A percentile compares a stretch with the other conserved stretches of the same genome.
These are phyloP conservation scores for Protonibea diacanthus DNA, from an alignment of 2,797 vertebrate genomes.

Conservation along the genomic window DNA sequence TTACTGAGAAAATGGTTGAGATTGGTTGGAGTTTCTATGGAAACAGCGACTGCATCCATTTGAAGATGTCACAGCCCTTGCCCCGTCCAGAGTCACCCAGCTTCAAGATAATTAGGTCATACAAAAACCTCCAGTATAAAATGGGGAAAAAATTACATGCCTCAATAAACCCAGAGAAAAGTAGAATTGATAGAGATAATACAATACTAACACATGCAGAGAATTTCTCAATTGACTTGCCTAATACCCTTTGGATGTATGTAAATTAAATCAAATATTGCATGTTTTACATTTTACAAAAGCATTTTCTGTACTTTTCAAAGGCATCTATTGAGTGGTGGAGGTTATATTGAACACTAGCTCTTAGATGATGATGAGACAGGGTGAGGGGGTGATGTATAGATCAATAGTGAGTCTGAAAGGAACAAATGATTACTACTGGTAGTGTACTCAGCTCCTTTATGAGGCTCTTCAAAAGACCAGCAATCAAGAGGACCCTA, in stretches of 20 bases:
- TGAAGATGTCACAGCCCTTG: conserved; percentile 59
- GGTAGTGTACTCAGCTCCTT: conserved; percentile 19
- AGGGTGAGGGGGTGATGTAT: conserved; percentile 21
- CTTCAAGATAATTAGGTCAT: conserved; percentile 55
- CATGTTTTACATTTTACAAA: not conserved
- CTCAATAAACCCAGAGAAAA: not conserved
- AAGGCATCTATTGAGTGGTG: not conserved
- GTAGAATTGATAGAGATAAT: not conserved
- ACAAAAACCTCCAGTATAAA: conserved; percentile 38
- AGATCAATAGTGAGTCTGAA: conserved; percentile 58
- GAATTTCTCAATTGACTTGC: not conserved
- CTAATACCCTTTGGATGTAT: not conserved
- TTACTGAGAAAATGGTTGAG: conserved; percentile 47
- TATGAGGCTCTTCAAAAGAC: conserved; percentile 46
- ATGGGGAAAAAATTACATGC: conserved; percentile 2
- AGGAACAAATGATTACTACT: conserved; percentile 40
- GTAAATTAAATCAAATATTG: not conserved
- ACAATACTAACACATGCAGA: not conserved
- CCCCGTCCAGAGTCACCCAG: conserved; percentile 55
- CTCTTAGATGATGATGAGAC: conserved; percentile 21
- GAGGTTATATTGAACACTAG: not conserved
- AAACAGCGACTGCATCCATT: conserved; percentile 62
- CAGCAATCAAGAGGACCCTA: conserved; percentile 42
- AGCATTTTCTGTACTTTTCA: not conserved
- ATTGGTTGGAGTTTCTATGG: conserved; percentile 73